These are phyloP conservation scores for Drosophila barbarae DNA, from an alignment of 2,888 invertebrate genomes.

Conservation along the genomic window DNA sequence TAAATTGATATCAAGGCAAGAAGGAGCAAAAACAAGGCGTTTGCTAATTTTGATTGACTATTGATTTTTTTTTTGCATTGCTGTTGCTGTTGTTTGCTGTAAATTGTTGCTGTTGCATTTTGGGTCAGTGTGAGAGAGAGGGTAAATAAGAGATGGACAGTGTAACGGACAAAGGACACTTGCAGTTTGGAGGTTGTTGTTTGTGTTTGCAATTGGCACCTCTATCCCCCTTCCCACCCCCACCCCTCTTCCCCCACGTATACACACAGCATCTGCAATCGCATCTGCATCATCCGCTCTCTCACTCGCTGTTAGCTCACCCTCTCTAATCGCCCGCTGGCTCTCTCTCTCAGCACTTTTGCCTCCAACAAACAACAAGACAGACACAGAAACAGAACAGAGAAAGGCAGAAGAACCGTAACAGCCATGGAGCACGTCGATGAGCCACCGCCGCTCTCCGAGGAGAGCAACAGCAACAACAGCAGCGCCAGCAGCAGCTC, in stretches of 20 bases:
- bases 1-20: conserved; percentile 23
- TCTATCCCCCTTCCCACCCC: not conserved
- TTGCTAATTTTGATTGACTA: conserved; percentile 49
- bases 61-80: conserved; percentile 59
- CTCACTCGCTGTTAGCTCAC: conserved; percentile 23
- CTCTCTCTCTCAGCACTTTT: conserved; percentile 32
- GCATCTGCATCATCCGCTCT: conserved; percentile 23
- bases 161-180: conserved; percentile 42
- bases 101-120: conserved; percentile 46
- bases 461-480: conserved; percentile 67
- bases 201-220: conserved; percentile 13
- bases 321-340: conserved; percentile 31
- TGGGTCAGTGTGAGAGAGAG: conserved; percentile 33
- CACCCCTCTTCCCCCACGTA: conserved; percentile 13
- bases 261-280: conserved; percentile 37
- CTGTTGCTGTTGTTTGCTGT: conserved; percentile 39
- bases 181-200: conserved; percentile 44
- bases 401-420: conserved; percentile 1
- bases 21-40: conserved; percentile 22
- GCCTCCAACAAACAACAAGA: conserved; percentile 6
- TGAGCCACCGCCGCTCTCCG: conserved; percentile 64
- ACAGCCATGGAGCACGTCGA: conserved; percentile 34
- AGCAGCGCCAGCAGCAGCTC: conserved; percentile 38
- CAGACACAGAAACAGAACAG: conserved; percentile 7
- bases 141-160: conserved; percentile 21